Base-by-base conservation (phyloP, 2,113 vertebrate genomes). In the Xerus inauris region DNA sequence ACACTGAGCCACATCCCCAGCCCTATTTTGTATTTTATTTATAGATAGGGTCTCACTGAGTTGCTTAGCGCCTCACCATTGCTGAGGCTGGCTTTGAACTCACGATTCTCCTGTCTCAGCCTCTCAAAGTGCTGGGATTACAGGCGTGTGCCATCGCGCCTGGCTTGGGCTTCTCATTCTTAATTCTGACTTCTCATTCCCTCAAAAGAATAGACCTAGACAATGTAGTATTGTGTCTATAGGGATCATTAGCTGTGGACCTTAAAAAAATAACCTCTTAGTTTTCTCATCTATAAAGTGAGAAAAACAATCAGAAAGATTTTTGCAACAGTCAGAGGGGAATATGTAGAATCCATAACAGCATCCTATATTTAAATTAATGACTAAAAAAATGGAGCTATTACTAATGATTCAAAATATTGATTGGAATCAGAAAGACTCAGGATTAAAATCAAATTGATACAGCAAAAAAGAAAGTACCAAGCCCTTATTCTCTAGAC, bases 391-490 rank as follows among this genome's bases (percentile, higher is more conserved):
- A 49, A 14, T 79, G 13, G 30, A 91, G 6, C 14, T 54, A 7
- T 17, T 72, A 40, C 81, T 51, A 96, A 87, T 89, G 49, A 75
- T 73, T 82, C 38, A 89, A 89, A 91, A 42, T 3, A 75, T 40
- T 35, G 1, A 90, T 84, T 5, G 20, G 51, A 79, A 69, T 82
- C 3, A 94, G 42, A 96, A 87, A 88, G 81, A 90, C 59, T 89
- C 45, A 59, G 12, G 47, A 91, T 22, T 17, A 47, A 96, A 94
- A 84, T 89, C 6, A 79, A 96, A 84, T 84, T 91, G 38, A 73
- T 76, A 75, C 28, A 90, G 77, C n/a, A 40, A 42, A 93, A 57
- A 62, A 59, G 35, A 10, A 95, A 79, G 16, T 49, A 83, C 62
- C 75, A 49, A 76, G 45, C 5, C 62, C 6, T 47, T 80, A 42